Percentiles rank a stretch among this genome's conserved stretches.
phyloP scores from a whole-genome alignment of 2,888 invertebrate species.

The Acleris literana region DNA sequence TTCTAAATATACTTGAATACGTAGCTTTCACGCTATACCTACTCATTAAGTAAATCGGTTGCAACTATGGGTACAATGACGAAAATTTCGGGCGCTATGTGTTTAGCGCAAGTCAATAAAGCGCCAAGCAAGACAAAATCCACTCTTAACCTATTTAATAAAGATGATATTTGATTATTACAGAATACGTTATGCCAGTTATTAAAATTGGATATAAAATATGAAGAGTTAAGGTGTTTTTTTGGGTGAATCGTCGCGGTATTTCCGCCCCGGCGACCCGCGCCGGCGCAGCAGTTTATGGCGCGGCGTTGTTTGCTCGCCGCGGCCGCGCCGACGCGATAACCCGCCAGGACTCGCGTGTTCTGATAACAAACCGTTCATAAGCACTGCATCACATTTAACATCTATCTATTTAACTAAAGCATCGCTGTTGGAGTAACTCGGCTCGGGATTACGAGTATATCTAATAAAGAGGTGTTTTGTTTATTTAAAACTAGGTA shows the following conservation, averaged over 20 bases:
- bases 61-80: slow-evolving; percentile 11
- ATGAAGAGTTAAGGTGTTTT: slow-evolving; percentile 3
- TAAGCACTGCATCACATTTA: slow-evolving; percentile 26
- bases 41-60: background rate
- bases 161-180: slow-evolving; percentile 1
- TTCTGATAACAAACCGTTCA: slow-evolving; percentile 51
- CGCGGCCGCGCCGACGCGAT: slow-evolving; percentile 45
- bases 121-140: slow-evolving; percentile 27
- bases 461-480: background rate
- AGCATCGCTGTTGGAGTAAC: slow-evolving; percentile 6
- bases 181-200: background rate
- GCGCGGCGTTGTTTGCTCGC: slow-evolving; percentile 49
- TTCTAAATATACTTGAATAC: too few relatives aligned
- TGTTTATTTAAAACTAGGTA: too few relatives aligned
- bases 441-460: slow-evolving; percentile 1
- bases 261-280: slow-evolving; percentile 39
- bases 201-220: slow-evolving; percentile 6
- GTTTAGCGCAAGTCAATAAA: slow-evolving; percentile 42
- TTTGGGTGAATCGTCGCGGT: slow-evolving; percentile 16
- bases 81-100: slow-evolving; percentile 40
- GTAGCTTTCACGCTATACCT: too few relatives aligned
- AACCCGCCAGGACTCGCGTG: slow-evolving; percentile 50
- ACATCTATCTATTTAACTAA: slow-evolving; percentile 1
- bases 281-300: slow-evolving; percentile 40
- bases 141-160: slow-evolving; percentile 15